Base-by-base conservation (phyloP, 1,140 invertebrate species). In the Atopsyche davidsoni region DNA sequence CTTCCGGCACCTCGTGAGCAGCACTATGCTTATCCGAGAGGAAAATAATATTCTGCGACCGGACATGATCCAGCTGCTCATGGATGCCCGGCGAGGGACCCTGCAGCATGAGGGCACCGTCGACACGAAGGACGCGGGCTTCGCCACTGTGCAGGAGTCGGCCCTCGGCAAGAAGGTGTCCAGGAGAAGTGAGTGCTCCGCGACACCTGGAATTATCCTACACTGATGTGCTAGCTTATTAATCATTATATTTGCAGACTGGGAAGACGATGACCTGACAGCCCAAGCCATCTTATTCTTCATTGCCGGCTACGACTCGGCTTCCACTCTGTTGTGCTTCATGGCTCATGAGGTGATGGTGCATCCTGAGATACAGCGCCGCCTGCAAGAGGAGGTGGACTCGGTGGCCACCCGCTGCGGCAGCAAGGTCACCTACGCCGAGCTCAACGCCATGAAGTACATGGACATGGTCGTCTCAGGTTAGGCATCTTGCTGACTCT, bases 61-160 rank as follows among this genome's bases (percentile, higher is more conserved):
- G 4, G 62, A 63, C 40, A 59, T 68, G 51, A 41, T 68, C 2
- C 55, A 68, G 17, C 18, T 68, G 6, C 47, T 68, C 46, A 52
- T 68, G 48, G 63, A 62, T 39, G 59, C 32, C 2, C 55, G n/a
- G n/a, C 25, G 56, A n/a, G 60, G 58, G 0, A 19, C 32, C 40
- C 55, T 11, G 28, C 42, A 31, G 48, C 19, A 53, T 46, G 39
- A 60, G 6, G 28, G 23, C 62, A 14, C 54, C 52, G 25, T 45
- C 24, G 34, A 46, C 16, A 22, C 9, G 2, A 53, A 53, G 11
- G 39, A 19, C 4, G 39, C 39, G 22, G 21, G 25, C 6, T 9
- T 21, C 13, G n/a, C 39, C 4, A 38, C 18, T 38, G 18, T 38
- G 10, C 22, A 17, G 22, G 35, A 17, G 9, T 19, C 18, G 7